These are phyloP conservation scores for Orius insidiosus DNA, from an alignment of 1,140 invertebrate species.

Conservation along the genomic window DNA sequence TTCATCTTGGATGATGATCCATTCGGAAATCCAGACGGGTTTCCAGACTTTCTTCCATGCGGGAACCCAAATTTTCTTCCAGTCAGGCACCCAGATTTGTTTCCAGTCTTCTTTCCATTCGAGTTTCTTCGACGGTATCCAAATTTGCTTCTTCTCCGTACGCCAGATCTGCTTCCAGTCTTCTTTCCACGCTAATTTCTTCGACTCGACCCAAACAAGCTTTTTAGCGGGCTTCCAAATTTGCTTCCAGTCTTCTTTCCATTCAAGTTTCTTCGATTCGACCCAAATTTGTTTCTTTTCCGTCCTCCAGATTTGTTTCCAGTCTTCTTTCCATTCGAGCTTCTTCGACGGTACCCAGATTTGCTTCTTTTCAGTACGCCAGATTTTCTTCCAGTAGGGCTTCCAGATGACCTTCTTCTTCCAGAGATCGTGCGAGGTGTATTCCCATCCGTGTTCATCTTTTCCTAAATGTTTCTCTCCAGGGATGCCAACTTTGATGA, in stretches of 20 bases:
- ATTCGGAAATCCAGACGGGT: slow-evolving; percentile 62
- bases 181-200: slow-evolving; percentile 36
- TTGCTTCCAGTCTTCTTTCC: slow-evolving; percentile 52
- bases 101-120: slow-evolving; percentile 44
- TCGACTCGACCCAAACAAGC: slow-evolving; percentile 36
- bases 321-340: slow-evolving; percentile 57
- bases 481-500: slow-evolving; percentile 47
- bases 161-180: slow-evolving; percentile 35
- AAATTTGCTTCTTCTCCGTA: slow-evolving; percentile 26
- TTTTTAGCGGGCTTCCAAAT: slow-evolving; percentile 42
- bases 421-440: slow-evolving; percentile 60
- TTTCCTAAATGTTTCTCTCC: slow-evolving; percentile 53
- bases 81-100: slow-evolving; percentile 37
- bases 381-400: slow-evolving; percentile 62
- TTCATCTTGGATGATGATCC: slow-evolving; percentile 58
- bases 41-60: slow-evolving; percentile 62
- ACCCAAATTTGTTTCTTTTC: slow-evolving; percentile 65
- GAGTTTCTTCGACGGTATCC: slow-evolving; percentile 29
- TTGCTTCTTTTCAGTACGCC: slow-evolving; percentile 58
- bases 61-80: slow-evolving; percentile 32
- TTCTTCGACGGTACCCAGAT: slow-evolving; percentile 62
- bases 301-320: slow-evolving; percentile 58
- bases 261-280: slow-evolving; percentile 53
- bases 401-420: slow-evolving; percentile 67
- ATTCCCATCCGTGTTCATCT: slow-evolving; percentile 55